Evolutionary conservation across 2,113 vertebrate species (phyloP).

Genomic region (Cynoglossus semilaevis): DNA sequence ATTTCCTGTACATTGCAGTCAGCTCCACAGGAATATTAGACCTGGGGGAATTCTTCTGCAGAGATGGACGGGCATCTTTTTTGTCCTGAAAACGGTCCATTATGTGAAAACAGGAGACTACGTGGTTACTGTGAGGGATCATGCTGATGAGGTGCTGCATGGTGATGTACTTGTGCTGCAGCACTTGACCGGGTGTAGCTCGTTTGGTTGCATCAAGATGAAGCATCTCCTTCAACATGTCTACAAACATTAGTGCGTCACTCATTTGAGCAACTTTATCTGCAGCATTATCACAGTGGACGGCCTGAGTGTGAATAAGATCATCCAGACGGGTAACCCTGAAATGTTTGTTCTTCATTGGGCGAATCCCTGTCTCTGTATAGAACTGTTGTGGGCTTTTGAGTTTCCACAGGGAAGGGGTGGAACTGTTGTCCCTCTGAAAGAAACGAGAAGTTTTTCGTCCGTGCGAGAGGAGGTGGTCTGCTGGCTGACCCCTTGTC

Average conservation of each 20-base stretch:
- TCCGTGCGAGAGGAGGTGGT: neutral
- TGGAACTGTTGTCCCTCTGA: neutral
- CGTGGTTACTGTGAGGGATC: too few species aligned
- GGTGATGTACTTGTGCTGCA: conserved; percentile 5
- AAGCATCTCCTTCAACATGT: conserved; percentile 1
- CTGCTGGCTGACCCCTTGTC: neutral
- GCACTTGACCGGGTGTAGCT: neutral
- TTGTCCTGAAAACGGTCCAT: neutral
- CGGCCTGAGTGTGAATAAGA: too few species aligned
- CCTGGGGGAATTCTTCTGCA: too few species aligned
- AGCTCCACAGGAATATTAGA: too few species aligned
- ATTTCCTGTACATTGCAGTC: too few species aligned
- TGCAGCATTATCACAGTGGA: neutral
- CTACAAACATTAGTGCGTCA: neutral
- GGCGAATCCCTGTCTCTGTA: neutral
- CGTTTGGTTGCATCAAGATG: neutral
- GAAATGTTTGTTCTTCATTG: too few species aligned
- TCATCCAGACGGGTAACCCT: too few species aligned
- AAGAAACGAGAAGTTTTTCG: neutral
- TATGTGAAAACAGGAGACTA: neutral
- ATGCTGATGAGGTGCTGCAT: too few species aligned
- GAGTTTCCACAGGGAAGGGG: neutral
- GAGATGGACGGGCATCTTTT: neutral
- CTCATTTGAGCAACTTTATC: neutral
- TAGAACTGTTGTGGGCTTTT: neutral